A percentile compares a stretch with the other conserved stretches of the same genome.
These are phyloP conservation scores for Disparrhopalites patrizii DNA, from an alignment of 2,888 invertebrate species.

Conservation along the genomic window DNA sequence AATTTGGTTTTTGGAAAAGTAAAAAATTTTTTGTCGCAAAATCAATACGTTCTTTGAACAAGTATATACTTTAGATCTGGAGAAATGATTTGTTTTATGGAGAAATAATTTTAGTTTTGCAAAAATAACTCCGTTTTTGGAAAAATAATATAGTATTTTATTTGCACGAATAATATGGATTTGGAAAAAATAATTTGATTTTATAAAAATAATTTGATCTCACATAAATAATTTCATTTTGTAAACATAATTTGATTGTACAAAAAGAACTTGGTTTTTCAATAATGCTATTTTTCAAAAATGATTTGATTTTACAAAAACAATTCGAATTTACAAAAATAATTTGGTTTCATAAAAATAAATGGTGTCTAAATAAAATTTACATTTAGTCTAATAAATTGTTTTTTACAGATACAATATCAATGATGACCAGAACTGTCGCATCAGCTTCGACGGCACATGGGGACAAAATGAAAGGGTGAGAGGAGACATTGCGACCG, in stretches of 20 bases:
- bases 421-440: constrained; percentile 32
- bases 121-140: background rate
- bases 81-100: too few species aligned
- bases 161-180: background rate
- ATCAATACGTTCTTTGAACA: background rate
- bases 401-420: constrained; percentile 39
- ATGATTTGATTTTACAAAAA: background rate
- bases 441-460: constrained; percentile 40
- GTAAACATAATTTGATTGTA: background rate
- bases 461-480: constrained; percentile 41
- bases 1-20: background rate
- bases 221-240: too few species aligned
- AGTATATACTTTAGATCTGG: too few species aligned
- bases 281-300: too few species aligned
- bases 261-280: too few species aligned
- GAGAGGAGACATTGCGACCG: constrained; percentile 41
- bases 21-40: background rate
- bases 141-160: background rate
- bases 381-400: too few species aligned
- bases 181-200: background rate
- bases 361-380: background rate
- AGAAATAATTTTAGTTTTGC: too few species aligned
- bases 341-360: too few species aligned
- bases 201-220: too few species aligned
- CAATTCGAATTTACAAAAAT: too few species aligned